A percentile compares a stretch with the other conserved stretches of the same genome.
phyloP scores from a whole-genome alignment of 2,888 invertebrate species.

The Acanthosepion pharaonis region DNA sequence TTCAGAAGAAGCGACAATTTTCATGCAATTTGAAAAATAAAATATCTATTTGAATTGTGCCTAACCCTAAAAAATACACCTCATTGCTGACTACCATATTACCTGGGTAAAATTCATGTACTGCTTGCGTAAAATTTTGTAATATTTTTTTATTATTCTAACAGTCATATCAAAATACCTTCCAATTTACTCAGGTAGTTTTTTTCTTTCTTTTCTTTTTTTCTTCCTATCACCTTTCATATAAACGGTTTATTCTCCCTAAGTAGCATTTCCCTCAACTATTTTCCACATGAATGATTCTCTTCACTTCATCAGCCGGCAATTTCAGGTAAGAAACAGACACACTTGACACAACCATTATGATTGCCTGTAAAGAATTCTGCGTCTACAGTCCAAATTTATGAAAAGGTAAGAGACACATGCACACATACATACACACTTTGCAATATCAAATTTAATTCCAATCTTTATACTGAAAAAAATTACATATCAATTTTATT shows the following conservation, averaged over 20 bases:
- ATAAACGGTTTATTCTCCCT: not conserved
- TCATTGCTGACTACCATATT: not conserved
- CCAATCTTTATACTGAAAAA: not conserved
- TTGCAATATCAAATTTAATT: not conserved
- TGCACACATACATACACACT: not conserved
- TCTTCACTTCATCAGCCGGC: not conserved
- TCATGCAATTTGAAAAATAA: not conserved
- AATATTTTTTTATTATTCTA: not conserved
- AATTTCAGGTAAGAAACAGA: not conserved
- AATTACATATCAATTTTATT: not conserved
- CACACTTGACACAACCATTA: not conserved
- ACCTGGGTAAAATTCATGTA: not conserved
- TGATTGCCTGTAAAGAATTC: not conserved
- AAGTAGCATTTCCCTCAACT: not conserved
- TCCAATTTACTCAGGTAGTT: not conserved
- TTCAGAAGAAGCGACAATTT: not conserved
- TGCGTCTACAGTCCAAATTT: not conserved
- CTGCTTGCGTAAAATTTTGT: not conserved
- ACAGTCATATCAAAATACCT: not conserved
- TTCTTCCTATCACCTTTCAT: not conserved
- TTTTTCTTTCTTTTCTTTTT: not conserved
- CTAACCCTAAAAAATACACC: not conserved
- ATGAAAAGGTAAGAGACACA: not conserved
- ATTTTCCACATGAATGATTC: constrained; percentile 4
- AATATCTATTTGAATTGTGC: not conserved